phyloP scores from a whole-genome alignment of 2,113 vertebrate species.

The Pipra filicauda region DNA sequence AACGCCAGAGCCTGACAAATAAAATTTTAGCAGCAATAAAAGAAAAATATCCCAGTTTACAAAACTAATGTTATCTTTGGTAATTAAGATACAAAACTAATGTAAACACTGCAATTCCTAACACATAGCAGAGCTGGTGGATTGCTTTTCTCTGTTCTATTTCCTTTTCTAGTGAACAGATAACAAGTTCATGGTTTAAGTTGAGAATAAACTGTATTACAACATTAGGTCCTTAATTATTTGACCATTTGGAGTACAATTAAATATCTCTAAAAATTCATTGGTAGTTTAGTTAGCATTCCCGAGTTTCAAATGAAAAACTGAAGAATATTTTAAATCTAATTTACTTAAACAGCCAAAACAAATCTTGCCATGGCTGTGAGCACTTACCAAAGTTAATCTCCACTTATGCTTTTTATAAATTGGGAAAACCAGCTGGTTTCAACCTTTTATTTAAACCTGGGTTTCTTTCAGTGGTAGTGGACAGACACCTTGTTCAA shows the following conservation, averaged over 20 bases:
- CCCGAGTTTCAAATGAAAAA: conserved; percentile 50
- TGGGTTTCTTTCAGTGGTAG: background rate
- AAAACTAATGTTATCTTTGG: conserved; percentile 51
- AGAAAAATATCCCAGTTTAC: conserved; percentile 44
- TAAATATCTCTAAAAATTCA: conserved; percentile 11
- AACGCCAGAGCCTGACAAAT: conserved; percentile 32
- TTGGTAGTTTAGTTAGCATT: conserved; percentile 42
- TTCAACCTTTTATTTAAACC: background rate
- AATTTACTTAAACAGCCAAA: conserved; percentile 18
- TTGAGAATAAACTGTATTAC: conserved; percentile 49
- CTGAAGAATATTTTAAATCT: conserved; percentile 7
- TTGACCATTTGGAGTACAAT: conserved; percentile 57
- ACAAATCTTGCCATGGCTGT: background rate
- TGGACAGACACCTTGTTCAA: background rate
- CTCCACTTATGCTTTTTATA: background rate
- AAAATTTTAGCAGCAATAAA: conserved; percentile 60
- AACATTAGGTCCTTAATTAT: conserved; percentile 61
- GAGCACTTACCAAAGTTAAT: background rate
- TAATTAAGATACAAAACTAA: conserved; percentile 60
- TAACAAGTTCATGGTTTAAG: conserved; percentile 59
- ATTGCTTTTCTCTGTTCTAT: conserved; percentile 28
- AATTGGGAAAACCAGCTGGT: background rate
- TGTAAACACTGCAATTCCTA: conserved; percentile 29
- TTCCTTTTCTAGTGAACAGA: conserved; percentile 56
- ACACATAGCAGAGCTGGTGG: background rate